Evolutionary conservation across 1,140 invertebrate genomes (phyloP).

Genomic region (Hypsibius dujardini): DNA sequence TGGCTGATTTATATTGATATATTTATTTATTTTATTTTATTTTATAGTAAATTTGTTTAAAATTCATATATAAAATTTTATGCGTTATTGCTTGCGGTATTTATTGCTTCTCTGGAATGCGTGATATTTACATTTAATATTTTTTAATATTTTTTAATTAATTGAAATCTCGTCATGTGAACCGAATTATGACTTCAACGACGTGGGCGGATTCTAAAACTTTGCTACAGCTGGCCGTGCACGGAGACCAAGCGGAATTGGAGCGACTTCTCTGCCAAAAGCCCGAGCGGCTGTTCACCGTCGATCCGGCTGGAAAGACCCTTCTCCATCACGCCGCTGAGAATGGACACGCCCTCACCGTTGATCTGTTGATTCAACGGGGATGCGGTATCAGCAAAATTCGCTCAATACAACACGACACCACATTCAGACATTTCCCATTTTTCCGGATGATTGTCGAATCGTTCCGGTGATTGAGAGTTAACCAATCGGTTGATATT

Average conservation of each 20-base stretch:
- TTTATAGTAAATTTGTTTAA: no score
- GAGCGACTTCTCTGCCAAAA: not conserved
- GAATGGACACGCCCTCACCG: not conserved
- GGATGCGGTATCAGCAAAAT: not conserved
- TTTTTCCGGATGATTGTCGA: not conserved
- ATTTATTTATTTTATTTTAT: not conserved
- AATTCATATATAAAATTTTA: no score
- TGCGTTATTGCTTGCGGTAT: no score
- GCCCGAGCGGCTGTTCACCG: not conserved
- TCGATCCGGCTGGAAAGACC: not conserved
- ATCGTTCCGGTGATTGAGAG: not conserved
- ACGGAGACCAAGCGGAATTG: not conserved
- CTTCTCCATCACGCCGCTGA: constrained; percentile 3
- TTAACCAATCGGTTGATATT: not conserved
- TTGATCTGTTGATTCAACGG: not conserved
- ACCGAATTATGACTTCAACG: no score
- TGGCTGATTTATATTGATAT: not conserved
- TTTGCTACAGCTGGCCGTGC: not conserved
- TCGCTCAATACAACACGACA: not conserved
- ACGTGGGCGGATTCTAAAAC: no score
- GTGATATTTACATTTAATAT: no score
- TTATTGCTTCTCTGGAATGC: no score
- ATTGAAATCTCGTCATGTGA: no score
- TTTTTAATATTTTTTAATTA: no score
- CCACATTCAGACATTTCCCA: not conserved